These are phyloP conservation scores for Phymorhynchus buccinoides DNA, from an alignment of 1,140 invertebrate species.

Conservation along the genomic window DNA sequence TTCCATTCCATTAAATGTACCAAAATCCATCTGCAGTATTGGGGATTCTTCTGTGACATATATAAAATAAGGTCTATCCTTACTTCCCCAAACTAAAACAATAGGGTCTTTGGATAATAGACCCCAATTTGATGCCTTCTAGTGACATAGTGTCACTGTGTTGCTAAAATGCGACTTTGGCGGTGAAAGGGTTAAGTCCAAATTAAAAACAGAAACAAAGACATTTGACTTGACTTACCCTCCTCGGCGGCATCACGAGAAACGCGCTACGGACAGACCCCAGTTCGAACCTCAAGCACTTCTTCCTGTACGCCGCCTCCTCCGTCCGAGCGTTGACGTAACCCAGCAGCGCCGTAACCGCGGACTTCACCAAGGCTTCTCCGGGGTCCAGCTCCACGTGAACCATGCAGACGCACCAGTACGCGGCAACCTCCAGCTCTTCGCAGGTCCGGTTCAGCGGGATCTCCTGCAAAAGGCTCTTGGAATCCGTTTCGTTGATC, in stretches of 20 bases:
- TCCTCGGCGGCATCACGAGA: slow-evolving; percentile 54
- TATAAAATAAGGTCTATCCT: no score
- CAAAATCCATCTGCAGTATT: no score
- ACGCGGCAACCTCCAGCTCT: slow-evolving; percentile 82
- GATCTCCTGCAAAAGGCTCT: slow-evolving; percentile 84
- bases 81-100: no score
- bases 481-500: slow-evolving; percentile 73
- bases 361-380: slow-evolving; percentile 52
- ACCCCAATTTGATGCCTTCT: no score
- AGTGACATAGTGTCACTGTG: no score
- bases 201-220: no score
- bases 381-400: slow-evolving; percentile 73
- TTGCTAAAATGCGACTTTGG: no score
- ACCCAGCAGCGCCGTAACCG: slow-evolving; percentile 58
- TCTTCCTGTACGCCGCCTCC: slow-evolving; percentile 36
- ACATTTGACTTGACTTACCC: no score
- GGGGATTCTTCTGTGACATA: no score
- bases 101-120: no score
- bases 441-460: slow-evolving; percentile 83
- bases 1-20: no score
- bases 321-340: slow-evolving; percentile 64
- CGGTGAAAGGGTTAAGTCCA: no score
- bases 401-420: slow-evolving; percentile 88
- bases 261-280: slow-evolving; percentile 51
- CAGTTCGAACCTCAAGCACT: slow-evolving; percentile 55